These are phyloP conservation scores for Hymenopus coronatus DNA, from an alignment of 2,888 invertebrate genomes.

Conservation along the genomic window DNA sequence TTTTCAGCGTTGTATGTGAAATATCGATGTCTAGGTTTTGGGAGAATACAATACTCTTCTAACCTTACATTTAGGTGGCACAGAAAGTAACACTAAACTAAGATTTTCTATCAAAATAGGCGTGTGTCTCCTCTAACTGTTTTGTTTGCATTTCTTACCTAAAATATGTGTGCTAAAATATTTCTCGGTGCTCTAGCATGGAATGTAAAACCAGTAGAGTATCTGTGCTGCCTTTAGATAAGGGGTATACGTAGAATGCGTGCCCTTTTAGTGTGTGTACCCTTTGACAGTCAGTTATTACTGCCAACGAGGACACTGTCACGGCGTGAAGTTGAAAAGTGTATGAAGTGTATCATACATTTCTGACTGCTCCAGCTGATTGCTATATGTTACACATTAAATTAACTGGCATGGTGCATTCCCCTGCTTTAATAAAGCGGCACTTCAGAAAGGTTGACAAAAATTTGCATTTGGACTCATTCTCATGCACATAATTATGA, in stretches of 20 bases:
- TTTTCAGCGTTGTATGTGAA: too few species aligned
- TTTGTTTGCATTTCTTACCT: too few species aligned
- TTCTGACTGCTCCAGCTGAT: not conserved
- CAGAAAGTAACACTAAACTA: too few species aligned
- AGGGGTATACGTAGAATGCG: not conserved
- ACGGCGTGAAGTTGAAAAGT: not conserved
- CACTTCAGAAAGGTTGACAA: not conserved
- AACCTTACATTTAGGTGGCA: too few species aligned
- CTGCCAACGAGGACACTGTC: not conserved
- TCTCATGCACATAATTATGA: too few species aligned
- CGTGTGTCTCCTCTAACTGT: too few species aligned
- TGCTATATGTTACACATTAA: not conserved
- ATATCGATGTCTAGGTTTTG: too few species aligned
- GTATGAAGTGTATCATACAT: not conserved
- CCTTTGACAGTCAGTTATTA: not conserved
- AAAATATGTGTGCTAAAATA: too few species aligned
- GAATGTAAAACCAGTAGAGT: not conserved
- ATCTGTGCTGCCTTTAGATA: not conserved
- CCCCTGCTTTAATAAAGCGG: not conserved
- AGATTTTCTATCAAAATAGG: too few species aligned
- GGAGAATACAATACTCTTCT: too few species aligned
- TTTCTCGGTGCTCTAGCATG: too few species aligned
- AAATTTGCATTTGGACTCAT: not conserved
- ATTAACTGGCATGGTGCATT: not conserved
- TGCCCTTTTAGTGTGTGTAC: not conserved